Evolutionary conservation across 2,888 invertebrate species (phyloP).

Genomic region (Lepas anatifera): DNA sequence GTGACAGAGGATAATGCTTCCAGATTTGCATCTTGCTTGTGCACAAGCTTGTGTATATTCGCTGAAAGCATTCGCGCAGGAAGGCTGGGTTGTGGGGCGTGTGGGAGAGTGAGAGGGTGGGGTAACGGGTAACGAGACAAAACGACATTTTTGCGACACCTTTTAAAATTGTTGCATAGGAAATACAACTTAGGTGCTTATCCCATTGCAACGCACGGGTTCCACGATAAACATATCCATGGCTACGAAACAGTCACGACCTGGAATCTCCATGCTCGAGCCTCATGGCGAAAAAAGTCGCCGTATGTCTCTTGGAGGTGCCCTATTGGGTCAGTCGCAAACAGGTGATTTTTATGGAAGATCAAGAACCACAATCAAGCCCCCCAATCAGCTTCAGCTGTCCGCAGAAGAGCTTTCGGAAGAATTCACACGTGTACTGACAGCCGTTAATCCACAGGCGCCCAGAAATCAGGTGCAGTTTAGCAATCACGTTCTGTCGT

Average conservation of each 20-base stretch:
- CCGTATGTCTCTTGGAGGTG: not conserved
- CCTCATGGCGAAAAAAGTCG: not conserved
- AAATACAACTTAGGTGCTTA: no score
- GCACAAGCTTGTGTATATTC: no score
- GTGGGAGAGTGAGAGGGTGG: no score
- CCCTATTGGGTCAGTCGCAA: not conserved
- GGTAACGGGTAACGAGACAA: no score
- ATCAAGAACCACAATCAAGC: constrained; percentile 27
- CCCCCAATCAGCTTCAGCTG: not conserved
- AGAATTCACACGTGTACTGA: not conserved
- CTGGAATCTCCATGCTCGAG: not conserved
- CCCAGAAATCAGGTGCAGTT: not conserved
- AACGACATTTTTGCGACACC: no score
- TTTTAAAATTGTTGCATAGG: no score
- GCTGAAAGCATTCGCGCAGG: no score
- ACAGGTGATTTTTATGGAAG: not conserved
- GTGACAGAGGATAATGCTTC: no score
- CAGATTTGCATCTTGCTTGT: no score
- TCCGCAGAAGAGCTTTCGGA: not conserved
- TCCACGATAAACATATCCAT: not conserved
- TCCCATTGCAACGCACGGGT: no score
- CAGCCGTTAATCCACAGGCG: not conserved
- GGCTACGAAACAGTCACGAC: not conserved
- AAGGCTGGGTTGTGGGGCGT: no score
- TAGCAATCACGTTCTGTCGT: not conserved